These are phyloP conservation scores for Philopotamus ludificatus DNA, from an alignment of 1,140 invertebrate species.

Conservation along the genomic window DNA sequence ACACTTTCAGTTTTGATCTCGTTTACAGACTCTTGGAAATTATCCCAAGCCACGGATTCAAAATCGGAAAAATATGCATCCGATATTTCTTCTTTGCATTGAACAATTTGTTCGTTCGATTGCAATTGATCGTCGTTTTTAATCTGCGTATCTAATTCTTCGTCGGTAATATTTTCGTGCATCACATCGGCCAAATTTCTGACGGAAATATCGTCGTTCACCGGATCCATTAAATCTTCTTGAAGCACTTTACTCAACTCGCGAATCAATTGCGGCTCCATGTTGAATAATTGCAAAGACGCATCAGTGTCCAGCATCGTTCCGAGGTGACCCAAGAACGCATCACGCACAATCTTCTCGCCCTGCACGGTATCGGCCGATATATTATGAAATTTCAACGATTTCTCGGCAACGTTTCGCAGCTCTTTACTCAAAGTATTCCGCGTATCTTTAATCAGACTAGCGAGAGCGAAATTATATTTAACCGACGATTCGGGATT, in stretches of 20 bases:
- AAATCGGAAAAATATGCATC: not conserved
- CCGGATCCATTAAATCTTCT: conserved; percentile 31
- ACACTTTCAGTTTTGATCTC: not conserved
- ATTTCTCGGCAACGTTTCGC: conserved; percentile 35
- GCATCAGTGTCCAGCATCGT: conserved; percentile 36
- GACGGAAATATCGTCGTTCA: conserved; percentile 28
- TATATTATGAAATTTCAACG: conserved; percentile 28
- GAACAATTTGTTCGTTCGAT: not conserved
- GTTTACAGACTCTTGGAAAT: not conserved
- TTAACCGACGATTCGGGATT: conserved; percentile 28
- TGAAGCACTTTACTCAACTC: conserved; percentile 37
- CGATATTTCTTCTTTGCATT: conserved; percentile 1
- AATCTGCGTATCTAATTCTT: conserved; percentile 2
- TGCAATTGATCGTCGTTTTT: not conserved
- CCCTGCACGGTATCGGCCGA: conserved; percentile 30
- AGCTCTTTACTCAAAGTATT: conserved; percentile 23
- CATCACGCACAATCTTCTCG: conserved; percentile 36
- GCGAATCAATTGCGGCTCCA: conserved; percentile 38
- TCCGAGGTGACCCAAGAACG: conserved; percentile 36
- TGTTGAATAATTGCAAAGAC: conserved; percentile 35
- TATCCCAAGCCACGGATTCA: not conserved
- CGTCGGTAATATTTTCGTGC: conserved; percentile 5
- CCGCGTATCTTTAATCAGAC: conserved; percentile 35
- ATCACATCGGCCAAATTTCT: conserved; percentile 26
- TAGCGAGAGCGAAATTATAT: conserved; percentile 34